Percentiles rank a stretch among this genome's conserved stretches.
Evolutionary conservation across 2,797 vertebrate species (phyloP).

Genomic region (Labroides dimidiatus): DNA sequence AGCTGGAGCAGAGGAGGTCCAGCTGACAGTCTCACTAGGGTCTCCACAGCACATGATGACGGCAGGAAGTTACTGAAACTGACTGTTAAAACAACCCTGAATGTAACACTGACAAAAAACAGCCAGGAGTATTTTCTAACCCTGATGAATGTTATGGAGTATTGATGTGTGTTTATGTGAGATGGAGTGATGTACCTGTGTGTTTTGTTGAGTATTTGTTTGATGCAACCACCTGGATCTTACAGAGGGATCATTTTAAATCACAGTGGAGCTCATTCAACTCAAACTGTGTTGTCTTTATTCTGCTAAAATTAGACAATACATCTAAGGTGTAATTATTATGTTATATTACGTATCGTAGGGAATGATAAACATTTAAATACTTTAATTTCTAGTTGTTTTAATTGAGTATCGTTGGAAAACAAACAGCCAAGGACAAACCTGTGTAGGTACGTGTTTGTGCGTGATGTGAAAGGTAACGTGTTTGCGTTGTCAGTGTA

Average conservation of each 20-base stretch:
- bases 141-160: constrained; percentile 69
- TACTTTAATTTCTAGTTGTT: constrained; percentile 31
- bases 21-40: constrained; percentile 1
- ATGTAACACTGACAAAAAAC: constrained; percentile 70
- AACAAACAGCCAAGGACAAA: constrained; percentile 58
- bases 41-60: constrained; percentile 11
- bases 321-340: constrained; percentile 18
- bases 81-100: constrained; percentile 77
- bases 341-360: constrained; percentile 36
- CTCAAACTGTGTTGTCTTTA: constrained; percentile 13
- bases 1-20: constrained; percentile 28
- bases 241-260: constrained; percentile 1
- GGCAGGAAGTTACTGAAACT: constrained; percentile 37
- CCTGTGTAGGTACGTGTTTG: constrained; percentile 8
- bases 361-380: constrained; percentile 23
- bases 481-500: constrained; percentile 53
- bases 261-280: neutral
- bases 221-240: constrained; percentile 27
- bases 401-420: constrained; percentile 30
- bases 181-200: constrained; percentile 58
- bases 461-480: constrained; percentile 52
- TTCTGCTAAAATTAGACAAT: constrained; percentile 9
- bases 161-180: constrained; percentile 55
- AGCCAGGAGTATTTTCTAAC: constrained; percentile 54
- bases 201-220: constrained; percentile 43